phyloP scores from a whole-genome alignment of 2,797 vertebrate species.

The Muscicapa striata region DNA sequence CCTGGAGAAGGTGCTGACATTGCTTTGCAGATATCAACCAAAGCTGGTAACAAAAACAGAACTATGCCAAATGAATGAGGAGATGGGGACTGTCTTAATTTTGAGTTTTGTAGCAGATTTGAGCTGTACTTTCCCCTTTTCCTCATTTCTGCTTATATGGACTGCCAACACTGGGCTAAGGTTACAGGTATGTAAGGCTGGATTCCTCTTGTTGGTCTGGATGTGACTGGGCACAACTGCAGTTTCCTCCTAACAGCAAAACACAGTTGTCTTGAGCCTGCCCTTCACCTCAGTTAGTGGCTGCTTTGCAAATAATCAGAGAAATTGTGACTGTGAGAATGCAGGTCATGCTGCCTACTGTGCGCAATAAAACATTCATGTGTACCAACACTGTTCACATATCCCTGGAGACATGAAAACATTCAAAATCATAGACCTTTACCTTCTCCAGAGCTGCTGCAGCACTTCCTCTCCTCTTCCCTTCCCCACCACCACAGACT shows the following conservation, averaged over 20 bases:
- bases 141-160: neutral
- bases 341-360: neutral
- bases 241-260: neutral
- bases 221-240: neutral
- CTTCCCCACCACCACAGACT: neutral
- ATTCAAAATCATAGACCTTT: neutral
- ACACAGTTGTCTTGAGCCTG: neutral
- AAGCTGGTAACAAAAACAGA: neutral
- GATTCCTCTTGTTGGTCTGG: neutral
- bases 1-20: slow-evolving; percentile 24
- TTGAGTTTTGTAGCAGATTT: neutral
- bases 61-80: neutral
- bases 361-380: neutral
- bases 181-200: neutral
- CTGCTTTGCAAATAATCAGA: neutral
- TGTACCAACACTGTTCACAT: neutral
- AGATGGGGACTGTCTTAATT: neutral
- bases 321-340: neutral
- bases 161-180: neutral
- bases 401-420: neutral
- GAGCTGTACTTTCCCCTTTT: neutral
- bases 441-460: neutral
- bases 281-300: neutral
- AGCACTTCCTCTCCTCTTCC: neutral
- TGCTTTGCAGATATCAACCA: neutral